These are phyloP conservation scores for Peromyscus leucopus DNA, from an alignment of 2,113 vertebrate genomes.

Conservation along the genomic window DNA sequence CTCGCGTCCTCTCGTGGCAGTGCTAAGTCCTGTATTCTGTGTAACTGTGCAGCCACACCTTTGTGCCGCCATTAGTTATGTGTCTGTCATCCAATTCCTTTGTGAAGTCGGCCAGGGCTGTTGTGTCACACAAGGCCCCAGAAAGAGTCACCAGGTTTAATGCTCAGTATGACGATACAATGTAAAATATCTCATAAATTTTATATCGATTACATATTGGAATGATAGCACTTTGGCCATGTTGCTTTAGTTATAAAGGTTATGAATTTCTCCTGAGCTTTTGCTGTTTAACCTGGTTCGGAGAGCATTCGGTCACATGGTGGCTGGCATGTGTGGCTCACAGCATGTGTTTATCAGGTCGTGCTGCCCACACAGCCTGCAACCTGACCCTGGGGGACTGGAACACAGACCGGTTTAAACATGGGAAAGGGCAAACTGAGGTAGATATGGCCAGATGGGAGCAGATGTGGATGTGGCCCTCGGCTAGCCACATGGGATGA, in stretches of 20 bases:
- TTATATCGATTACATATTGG: not conserved
- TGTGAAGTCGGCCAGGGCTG: not conserved
- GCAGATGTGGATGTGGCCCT: not conserved
- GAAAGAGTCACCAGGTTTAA: not conserved
- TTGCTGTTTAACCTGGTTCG: not conserved
- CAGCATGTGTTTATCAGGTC: too few species aligned
- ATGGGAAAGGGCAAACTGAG: not conserved
- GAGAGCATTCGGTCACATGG: not conserved
- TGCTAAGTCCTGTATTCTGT: not conserved
- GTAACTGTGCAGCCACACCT: too few species aligned
- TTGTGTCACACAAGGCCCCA: not conserved
- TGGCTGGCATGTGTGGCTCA: not conserved
- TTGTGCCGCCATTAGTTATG: not conserved
- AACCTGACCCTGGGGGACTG: not conserved
- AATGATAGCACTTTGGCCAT: not conserved
- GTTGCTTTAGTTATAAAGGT: not conserved
- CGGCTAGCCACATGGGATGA: not conserved
- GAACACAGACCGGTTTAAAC: not conserved
- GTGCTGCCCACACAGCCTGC: too few species aligned
- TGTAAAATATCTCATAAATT: not conserved
- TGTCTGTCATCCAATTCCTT: not conserved
- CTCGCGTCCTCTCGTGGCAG: not conserved
- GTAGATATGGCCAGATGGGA: not conserved
- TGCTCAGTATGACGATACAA: not conserved
- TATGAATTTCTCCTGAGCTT: not conserved